Percentiles rank a stretch among this genome's conserved stretches.
Evolutionary conservation across 2,888 invertebrate species (phyloP).

Genomic region (Lochmaea capreae): DNA sequence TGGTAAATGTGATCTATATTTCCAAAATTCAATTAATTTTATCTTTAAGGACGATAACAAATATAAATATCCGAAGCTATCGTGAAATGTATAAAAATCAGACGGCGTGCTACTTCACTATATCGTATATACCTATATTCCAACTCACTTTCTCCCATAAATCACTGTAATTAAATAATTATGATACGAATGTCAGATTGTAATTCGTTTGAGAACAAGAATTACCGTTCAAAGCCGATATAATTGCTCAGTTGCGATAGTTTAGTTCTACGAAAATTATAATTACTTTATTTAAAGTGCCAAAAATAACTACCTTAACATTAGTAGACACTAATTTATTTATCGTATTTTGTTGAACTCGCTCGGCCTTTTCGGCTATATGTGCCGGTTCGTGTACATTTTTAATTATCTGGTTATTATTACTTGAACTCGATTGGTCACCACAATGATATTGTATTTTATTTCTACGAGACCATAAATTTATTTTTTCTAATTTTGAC

Average conservation of each 20-base stretch:
- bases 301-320: background rate
- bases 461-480: no score
- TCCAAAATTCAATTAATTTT: conserved; percentile 63
- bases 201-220: conserved; percentile 22
- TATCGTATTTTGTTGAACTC: background rate
- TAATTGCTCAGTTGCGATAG: background rate
- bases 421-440: no score
- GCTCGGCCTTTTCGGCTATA: background rate
- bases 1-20: conserved; percentile 21
- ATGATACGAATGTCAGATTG: conserved; percentile 37
- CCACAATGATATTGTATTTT: no score
- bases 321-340: background rate
- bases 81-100: conserved; percentile 35
- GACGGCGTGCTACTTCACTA: conserved; percentile 52
- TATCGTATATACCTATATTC: conserved; percentile 26
- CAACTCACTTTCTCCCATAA: conserved; percentile 46
- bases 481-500: no score
- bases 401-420: background rate
- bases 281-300: conserved; percentile 11
- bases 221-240: conserved; percentile 24
- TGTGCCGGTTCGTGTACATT: background rate
- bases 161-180: conserved; percentile 40
- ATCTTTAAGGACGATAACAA: conserved; percentile 63
- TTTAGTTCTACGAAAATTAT: background rate
- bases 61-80: conserved; percentile 53